Conservation (phyloP, 2,797 vertebrate genomes). For the Mormyrus proboscirostris region DNA sequence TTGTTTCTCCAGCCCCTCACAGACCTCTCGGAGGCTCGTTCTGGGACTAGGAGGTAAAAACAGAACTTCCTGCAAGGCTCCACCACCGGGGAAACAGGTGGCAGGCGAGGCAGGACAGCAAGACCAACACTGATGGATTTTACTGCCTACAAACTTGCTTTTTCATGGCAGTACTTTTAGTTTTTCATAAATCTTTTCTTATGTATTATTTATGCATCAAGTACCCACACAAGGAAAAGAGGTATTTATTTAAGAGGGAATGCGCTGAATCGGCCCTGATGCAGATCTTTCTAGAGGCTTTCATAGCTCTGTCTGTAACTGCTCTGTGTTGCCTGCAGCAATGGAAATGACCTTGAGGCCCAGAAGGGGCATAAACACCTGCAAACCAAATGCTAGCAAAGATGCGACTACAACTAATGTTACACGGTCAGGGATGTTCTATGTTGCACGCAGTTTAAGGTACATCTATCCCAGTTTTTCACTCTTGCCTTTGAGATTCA, state of each 20-base stretch:
- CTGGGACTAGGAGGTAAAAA: background rate
- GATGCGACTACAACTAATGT: background rate
- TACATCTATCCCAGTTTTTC: background rate
- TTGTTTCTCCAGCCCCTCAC: background rate
- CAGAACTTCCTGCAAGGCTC: background rate
- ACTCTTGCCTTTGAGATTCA: background rate
- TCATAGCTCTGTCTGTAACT: background rate
- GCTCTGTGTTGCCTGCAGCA: background rate
- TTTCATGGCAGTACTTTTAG: background rate
- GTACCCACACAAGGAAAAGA: background rate
- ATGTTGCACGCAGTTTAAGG: background rate
- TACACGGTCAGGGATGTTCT: background rate
- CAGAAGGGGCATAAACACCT: background rate
- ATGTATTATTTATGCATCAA: constrained; percentile 1
- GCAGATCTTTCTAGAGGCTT: background rate
- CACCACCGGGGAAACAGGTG: background rate
- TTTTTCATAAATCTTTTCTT: constrained; percentile 5
- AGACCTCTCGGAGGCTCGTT: background rate
- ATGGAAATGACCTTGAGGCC: background rate
- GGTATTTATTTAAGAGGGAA: background rate
- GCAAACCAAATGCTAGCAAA: background rate
- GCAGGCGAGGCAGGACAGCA: background rate
- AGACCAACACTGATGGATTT: background rate
- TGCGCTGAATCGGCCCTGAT: background rate
- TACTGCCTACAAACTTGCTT: background rate